Conservation (phyloP, 2,888 invertebrate genomes). For the Athalia rosae region DNA sequence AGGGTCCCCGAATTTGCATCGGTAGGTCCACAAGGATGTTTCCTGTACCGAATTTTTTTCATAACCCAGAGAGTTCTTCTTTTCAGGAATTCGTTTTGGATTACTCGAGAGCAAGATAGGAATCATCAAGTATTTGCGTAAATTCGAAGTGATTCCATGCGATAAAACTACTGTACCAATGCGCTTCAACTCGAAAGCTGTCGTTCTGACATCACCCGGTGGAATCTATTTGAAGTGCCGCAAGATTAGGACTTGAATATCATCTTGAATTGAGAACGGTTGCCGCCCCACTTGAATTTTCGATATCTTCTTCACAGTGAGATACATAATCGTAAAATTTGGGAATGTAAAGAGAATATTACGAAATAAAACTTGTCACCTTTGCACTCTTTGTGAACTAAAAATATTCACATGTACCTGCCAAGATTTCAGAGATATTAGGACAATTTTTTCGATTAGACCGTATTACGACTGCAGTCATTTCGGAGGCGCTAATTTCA, state of each 20-base stretch:
- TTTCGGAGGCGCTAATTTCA: too few species aligned
- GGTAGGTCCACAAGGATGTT: constrained; percentile 57
- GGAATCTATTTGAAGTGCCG: constrained; percentile 49
- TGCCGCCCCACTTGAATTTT: too few species aligned
- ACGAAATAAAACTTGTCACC: too few species aligned
- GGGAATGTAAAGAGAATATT: too few species aligned
- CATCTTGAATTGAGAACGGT: too few species aligned
- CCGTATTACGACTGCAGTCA: too few species aligned
- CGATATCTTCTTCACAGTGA: too few species aligned
- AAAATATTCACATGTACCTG: too few species aligned
- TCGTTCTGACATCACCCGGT: constrained; percentile 46
- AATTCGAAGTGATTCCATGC: constrained; percentile 49
- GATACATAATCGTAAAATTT: too few species aligned
- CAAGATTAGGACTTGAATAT: constrained; percentile 10
- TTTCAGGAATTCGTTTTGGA: constrained; percentile 51
- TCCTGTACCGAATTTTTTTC: neutral
- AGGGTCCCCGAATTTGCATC: constrained; percentile 72
- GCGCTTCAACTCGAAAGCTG: constrained; percentile 47
- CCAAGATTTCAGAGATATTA: too few species aligned
- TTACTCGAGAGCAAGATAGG: constrained; percentile 50
- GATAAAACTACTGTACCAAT: constrained; percentile 51
- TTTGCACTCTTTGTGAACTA: too few species aligned
- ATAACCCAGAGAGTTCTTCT: constrained; percentile 25
- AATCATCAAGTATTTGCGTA: constrained; percentile 47
- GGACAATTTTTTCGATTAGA: too few species aligned